These are phyloP conservation scores for Colius striatus DNA, from an alignment of 2,113 vertebrate species.

Conservation along the genomic window DNA sequence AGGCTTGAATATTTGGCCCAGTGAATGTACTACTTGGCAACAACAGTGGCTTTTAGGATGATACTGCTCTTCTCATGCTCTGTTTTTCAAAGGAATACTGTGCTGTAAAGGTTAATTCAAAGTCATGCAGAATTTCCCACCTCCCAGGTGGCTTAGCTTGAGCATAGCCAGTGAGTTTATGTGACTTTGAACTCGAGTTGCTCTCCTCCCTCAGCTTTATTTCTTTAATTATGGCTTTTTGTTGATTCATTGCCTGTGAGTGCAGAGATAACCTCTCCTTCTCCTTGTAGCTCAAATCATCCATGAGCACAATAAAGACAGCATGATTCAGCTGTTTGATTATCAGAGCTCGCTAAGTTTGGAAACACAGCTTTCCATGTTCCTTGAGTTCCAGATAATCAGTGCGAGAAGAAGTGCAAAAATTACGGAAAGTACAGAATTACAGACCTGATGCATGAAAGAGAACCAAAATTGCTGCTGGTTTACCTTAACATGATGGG, in stretches of 20 bases:
- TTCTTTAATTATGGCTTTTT: constrained; percentile 7
- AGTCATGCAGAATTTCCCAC: constrained; percentile 25
- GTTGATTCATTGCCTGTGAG: constrained; percentile 37
- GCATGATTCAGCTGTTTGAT: background rate
- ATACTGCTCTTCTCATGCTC: constrained; percentile 13
- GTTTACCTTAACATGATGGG: background rate
- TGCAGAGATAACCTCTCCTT: background rate
- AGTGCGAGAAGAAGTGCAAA: background rate
- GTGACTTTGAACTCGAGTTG: background rate
- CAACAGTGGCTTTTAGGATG: background rate
- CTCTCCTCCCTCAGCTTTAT: background rate
- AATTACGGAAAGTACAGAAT: background rate
- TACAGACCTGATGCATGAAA: background rate
- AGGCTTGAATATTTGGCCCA: background rate
- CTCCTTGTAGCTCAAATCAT: background rate
- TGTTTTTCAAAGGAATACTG: constrained; percentile 26
- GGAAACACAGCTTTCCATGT: background rate
- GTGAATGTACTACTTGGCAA: background rate
- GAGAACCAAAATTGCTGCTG: background rate
- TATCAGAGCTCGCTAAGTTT: background rate
- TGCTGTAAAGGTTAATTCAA: background rate
- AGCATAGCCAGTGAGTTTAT: background rate
- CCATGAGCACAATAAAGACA: background rate
- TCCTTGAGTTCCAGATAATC: background rate
- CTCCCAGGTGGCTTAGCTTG: constrained; percentile 42